Evolutionary conservation across 2,797 vertebrate species (phyloP).

Genomic region (Sebastes nivosus): DNA sequence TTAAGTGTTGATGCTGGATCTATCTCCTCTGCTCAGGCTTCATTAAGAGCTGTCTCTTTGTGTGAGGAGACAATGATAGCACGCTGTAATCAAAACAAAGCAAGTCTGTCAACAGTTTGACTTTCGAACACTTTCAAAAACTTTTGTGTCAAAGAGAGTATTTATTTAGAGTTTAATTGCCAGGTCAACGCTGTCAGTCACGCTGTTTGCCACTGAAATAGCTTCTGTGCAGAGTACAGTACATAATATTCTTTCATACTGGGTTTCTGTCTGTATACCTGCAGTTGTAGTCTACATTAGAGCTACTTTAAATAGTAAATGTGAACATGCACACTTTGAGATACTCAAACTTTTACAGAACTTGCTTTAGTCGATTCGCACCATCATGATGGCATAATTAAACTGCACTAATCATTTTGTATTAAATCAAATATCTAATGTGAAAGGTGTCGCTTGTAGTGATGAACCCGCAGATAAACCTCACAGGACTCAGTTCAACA

Average conservation of each 20-base stretch:
- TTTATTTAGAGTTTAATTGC: background rate
- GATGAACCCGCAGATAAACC: background rate
- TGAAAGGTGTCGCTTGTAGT: background rate
- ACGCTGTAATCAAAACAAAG: conserved; percentile 40
- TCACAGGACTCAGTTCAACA: too few relatives aligned
- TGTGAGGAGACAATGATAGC: conserved; percentile 20
- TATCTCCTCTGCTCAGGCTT: conserved; percentile 38
- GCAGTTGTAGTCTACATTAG: background rate
- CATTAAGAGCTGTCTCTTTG: conserved; percentile 57
- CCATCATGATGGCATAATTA: background rate
- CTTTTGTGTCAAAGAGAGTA: background rate
- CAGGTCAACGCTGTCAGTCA: background rate
- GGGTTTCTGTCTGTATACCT: background rate
- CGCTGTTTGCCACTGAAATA: background rate
- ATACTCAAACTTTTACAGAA: background rate
- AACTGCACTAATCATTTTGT: background rate
- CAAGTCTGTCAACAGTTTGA: conserved; percentile 17
- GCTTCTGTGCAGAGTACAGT: background rate
- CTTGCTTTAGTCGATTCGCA: background rate
- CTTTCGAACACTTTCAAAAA: conserved; percentile 25
- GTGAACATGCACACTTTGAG: background rate
- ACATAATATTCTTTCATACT: background rate
- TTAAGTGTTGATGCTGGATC: conserved; percentile 65
- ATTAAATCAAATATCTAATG: background rate
- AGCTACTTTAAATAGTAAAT: background rate